A percentile compares a stretch with the other conserved stretches of the same genome.
These are phyloP conservation scores for Ptycholaimellus sp. DNA, from an alignment of 2,888 invertebrate species.

Conservation along the genomic window DNA sequence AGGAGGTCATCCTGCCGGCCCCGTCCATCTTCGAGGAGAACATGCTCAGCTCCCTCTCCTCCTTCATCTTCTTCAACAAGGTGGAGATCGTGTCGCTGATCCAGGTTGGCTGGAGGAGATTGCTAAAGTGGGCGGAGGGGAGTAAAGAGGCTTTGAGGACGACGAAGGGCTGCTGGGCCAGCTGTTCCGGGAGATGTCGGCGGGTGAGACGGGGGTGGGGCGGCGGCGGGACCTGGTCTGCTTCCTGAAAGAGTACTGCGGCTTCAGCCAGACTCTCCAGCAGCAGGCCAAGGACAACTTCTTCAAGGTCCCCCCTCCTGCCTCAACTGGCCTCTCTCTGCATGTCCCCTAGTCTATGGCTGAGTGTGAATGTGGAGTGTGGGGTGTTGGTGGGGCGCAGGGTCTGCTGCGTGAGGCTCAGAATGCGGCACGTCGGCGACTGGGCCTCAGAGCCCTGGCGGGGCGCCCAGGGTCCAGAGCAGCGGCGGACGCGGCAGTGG, in stretches of 20 bases:
- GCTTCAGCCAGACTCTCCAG: conserved; percentile 91
- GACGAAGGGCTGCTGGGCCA: conserved; percentile 87
- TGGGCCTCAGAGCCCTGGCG: no score
- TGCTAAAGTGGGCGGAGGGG: neutral
- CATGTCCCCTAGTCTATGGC: no score
- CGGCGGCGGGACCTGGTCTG: conserved; percentile 76
- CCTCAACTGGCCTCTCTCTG: no score
- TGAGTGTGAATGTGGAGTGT: no score
- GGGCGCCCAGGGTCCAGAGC: no score
- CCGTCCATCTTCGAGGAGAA: conserved; percentile 98
- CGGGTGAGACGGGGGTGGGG: conserved; percentile 54
- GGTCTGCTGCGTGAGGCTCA: no score
- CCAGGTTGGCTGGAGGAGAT: conserved; percentile 31
- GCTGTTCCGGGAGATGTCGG: conserved; percentile 70
- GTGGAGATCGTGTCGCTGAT: conserved; percentile 94
- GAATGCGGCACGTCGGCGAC: no score
- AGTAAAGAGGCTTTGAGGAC: conserved; percentile 40
- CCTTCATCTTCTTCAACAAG: conserved; percentile 98
- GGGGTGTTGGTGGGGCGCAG: no score
- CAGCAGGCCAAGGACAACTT: conserved; percentile 91
- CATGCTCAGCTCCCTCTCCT: conserved; percentile 79
- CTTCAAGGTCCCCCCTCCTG: no score
- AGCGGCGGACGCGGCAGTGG: no score
- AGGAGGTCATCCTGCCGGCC: conserved; percentile 85
- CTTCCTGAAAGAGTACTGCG: conserved; percentile 95